Evolutionary conservation across 2,797 vertebrate genomes (phyloP), one percentile per base, ranked within the genome.

Genomic region (Chrysocyon brachyurus): DNA sequence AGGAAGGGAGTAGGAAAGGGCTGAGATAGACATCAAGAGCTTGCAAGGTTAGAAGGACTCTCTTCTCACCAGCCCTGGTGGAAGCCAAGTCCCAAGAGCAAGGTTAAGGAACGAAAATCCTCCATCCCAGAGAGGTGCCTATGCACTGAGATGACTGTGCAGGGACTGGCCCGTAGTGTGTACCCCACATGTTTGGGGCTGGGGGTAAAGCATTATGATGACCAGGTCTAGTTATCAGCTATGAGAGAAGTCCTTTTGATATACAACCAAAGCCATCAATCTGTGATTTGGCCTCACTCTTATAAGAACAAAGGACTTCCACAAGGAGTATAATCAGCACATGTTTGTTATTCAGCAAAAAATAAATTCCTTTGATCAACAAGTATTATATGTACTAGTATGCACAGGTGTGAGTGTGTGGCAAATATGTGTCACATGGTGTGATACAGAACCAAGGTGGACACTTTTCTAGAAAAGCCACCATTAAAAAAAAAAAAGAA

Each of bases 181-280:
- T 0, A 9, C 40, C 17, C 46, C 16, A 1, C 3, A 21, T 4
- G 1, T 46, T 3, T 28, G 15, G 16, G 24, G 8, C 0, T 0
- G 0, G n/a, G 49, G 2, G 8, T 33, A 12, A 16, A 75, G 40
- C 17, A 4, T 40, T 52, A 24, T 5, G n/a, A 24, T 8, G 19
- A 46, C 85, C 1, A 0, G 59, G 72, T 28, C 56, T 3, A 24
- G 8, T 66, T 68, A 57, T 24, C 72, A 86, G 86, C 36, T 78
- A 15, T 22, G n/a, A 83, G 52, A 31, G 36, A 63, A 66, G 46
- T 77, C 2, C 57, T 90, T 24, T 2, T 31, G 68, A 72, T 1
- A 40, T 0, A 66, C 0, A 83, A 36, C 24, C 52, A 57, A 73
- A 81, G 63, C 33, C 72, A 64, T 63, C 59, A 16, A 36, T 22